Conservation (phyloP, 2,888 invertebrate genomes). For the Notocelia uddmanniana region DNA sequence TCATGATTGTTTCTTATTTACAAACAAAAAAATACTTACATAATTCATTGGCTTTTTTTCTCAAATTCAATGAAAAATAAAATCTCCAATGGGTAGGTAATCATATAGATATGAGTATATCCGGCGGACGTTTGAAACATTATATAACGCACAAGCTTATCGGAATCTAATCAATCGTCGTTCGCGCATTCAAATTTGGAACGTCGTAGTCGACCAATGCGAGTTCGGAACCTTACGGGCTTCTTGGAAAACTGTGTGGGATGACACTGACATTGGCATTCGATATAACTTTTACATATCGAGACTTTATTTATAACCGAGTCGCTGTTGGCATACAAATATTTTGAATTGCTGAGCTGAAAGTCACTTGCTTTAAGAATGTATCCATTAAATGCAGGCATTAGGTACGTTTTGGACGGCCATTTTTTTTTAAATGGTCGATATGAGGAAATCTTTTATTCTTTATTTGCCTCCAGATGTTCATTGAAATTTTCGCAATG, state of each 20-base stretch:
- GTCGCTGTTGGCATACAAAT: conserved; percentile 38
- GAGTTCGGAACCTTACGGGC: conserved; percentile 65
- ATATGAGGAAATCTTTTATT: too few relatives aligned
- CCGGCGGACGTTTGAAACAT: conserved; percentile 70
- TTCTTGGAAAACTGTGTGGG: conserved; percentile 62
- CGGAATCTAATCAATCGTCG: conserved; percentile 76
- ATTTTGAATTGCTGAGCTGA: conserved; percentile 36
- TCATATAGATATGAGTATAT: conserved; percentile 56
- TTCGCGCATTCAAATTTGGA: conserved; percentile 83
- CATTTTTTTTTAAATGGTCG: too few relatives aligned
- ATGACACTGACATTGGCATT: conserved; percentile 75
- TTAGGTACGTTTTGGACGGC: neutral
- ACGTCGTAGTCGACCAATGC: conserved; percentile 66
- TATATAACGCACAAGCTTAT: conserved; percentile 64
- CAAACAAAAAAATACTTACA: too few relatives aligned
- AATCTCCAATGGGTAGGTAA: neutral
- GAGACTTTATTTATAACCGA: conserved; percentile 41
- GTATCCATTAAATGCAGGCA: neutral
- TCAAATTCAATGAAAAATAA: too few relatives aligned
- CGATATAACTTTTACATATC: conserved; percentile 44
- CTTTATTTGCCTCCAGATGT: too few relatives aligned
- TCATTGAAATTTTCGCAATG: too few relatives aligned
- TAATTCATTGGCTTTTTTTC: too few relatives aligned
- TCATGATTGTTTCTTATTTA: too few relatives aligned
- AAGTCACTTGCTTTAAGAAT: conserved; percentile 2